Evolutionary conservation across 2,888 invertebrate genomes (phyloP), one percentile per base, ranked within the genome.

Genomic region (Acleris holmiana): DNA sequence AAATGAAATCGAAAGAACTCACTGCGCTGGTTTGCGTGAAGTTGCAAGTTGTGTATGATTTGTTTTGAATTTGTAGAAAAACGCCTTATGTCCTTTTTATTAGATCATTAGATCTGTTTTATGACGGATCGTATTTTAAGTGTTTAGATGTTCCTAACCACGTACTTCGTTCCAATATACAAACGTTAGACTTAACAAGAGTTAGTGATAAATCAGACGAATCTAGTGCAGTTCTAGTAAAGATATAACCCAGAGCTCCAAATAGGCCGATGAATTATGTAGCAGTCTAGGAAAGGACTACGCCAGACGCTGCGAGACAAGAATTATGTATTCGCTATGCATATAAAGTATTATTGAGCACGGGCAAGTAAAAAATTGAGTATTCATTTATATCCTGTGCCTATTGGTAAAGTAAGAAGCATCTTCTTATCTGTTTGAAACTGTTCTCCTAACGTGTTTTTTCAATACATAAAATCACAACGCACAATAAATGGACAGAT

Each of bases 211-310:
- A 64, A 48, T 64, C 58, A 59, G 48, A 53, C n/a, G 21, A 25
- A 54, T 46, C 58, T 48, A 49, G 21, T 25, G 19, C 48, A 59
- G 49, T 53, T 58, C 25, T 63, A 59, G 58, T 64, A 64, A 58
- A 64, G 58, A 64, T 59, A 59, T 64, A 61, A 61, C 53, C 53
- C 46, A 7, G 47, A 50, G 60, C 53, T 61, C 29, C 29, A 61
- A 61, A 54, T 61, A 60, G 50, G 35, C 60, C 55, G 35, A 65
- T 65, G 59, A 65, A 55, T 65, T 65, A 65, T 65, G 60, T 60
- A 65, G 60, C 19, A 54, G 64, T 49, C 55, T 50, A 49, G 15
- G 46, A 65, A 56, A 60, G 55, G 60, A 59, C 54, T 64, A 25
- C 47, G 55, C 65, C 64, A 59, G 64, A 47, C 46, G 57, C 58